Evolutionary conservation across 2,113 vertebrate genomes (phyloP).

Genomic region (Hiodon tergisus): DNA sequence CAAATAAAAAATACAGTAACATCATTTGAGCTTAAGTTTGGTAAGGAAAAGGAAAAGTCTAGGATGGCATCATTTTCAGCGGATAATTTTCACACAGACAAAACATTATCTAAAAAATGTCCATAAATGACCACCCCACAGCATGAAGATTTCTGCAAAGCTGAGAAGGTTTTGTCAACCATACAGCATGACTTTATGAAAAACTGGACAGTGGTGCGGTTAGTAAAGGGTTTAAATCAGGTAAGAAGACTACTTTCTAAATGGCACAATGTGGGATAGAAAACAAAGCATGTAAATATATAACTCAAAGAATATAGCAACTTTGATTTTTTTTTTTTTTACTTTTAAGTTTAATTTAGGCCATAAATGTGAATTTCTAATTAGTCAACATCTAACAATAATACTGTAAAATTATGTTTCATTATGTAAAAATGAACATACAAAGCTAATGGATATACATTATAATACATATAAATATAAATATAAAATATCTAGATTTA

Average conservation of each 20-base stretch:
- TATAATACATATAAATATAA: no score
- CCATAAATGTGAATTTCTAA: no score
- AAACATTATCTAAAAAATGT: background rate
- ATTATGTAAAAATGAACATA: no score
- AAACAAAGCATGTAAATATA: background rate
- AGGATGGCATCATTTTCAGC: background rate
- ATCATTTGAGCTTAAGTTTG: no score
- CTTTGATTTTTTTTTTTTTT: no score
- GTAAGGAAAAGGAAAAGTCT: no score
- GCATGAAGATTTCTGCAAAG: slow-evolving; percentile 1
- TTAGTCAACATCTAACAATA: no score
- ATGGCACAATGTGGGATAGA: background rate
- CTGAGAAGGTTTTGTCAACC: background rate
- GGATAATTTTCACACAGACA: background rate
- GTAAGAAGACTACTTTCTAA: background rate
- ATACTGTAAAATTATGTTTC: no score
- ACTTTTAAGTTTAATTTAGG: no score
- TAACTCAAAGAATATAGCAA: background rate
- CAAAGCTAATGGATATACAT: no score
- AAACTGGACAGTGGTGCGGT: background rate
- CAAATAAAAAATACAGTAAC: no score
- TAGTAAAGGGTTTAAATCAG: background rate
- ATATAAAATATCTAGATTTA: no score
- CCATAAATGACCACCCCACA: background rate
- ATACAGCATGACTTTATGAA: background rate